A percentile compares a stretch with the other conserved stretches of the same genome.
These are phyloP conservation scores for Dryas iulia DNA, from an alignment of 1,140 invertebrate genomes.

Conservation along the genomic window DNA sequence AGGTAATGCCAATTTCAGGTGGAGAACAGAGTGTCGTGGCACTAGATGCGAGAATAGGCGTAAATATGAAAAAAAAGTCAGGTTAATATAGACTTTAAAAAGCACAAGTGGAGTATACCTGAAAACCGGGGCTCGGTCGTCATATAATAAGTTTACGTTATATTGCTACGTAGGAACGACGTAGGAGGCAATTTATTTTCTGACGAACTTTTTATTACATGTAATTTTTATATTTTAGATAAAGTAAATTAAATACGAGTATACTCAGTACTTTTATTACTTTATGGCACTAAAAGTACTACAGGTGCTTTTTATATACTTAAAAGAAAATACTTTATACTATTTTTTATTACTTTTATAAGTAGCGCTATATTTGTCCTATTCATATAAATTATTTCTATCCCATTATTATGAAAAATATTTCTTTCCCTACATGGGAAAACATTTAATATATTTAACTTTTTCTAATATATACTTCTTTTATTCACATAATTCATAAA, in stretches of 20 bases:
- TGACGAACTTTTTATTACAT: slow-evolving; percentile 21
- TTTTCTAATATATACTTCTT: too few species aligned
- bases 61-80: too few species aligned
- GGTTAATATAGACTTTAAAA: background rate
- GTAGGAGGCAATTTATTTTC: slow-evolving; percentile 30
- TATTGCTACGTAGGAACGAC: slow-evolving; percentile 16
- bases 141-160: slow-evolving; percentile 22
- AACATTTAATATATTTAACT: too few species aligned
- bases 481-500: too few species aligned
- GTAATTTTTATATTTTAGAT: background rate
- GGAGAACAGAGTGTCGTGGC: too few species aligned
- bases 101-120: slow-evolving; percentile 8
- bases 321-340: background rate
- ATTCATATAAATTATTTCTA: too few species aligned
- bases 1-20: too few species aligned
- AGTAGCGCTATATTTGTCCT: background rate
- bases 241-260: background rate
- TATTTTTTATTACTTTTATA: too few species aligned
- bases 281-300: background rate
- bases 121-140: slow-evolving; percentile 5
- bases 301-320: background rate
- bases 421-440: too few species aligned
- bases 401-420: too few species aligned
- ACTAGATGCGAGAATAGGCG: too few species aligned
- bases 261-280: background rate